Base-by-base conservation (phyloP, 2,888 invertebrate genomes). In the Epistrophella euchroma region DNA sequence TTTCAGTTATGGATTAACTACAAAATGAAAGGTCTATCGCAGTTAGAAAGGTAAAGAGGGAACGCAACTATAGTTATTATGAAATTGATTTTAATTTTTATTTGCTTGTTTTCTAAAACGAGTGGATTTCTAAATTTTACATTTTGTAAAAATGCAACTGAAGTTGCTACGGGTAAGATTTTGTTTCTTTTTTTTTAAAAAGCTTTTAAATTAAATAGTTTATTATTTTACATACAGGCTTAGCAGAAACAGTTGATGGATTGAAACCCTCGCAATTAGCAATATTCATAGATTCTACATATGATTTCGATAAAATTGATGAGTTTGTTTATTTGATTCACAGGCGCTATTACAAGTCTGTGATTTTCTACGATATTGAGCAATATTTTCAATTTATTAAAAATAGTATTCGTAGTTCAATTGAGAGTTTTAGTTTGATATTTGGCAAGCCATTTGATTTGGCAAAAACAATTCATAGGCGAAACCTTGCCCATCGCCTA, bases 361-460 rank as follows among this genome's bases (percentile, higher is more conserved):
- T 91, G 7, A 90, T 92, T 19, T 92, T 91, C 77, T 90, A 90
- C 72, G 90, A 92, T 74, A 73, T 89, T 5, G 90, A 90, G 55
- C 79, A 90, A 25, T 92, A 91, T 89, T 91, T 92, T 55, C 77
- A 89, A 37, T 91, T 91, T 70, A 90, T 92, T 40, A 91, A 91
- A 56, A 81, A 89, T 2, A 91, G 89, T 82, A 89, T 92, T 35
- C 87, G 88, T 56, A 90, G 90, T 28, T 90, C 92, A 50, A 90
- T 91, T 68, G 92, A 92, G 81, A 91, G 91, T 88, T 90, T 90
- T n/a, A 92, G 90, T 86, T 88, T 92, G 58, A 91, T 92, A 80
- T 91, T 92, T 84, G 87, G 89, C 11, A 88, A 90, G 35, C 92
- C 92, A 1, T 88, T 89, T 43, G 89, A 90, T 56, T 82, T 92